Evolutionary conservation across 2,888 invertebrate genomes (phyloP).

Genomic region (Julus scandinavius): DNA sequence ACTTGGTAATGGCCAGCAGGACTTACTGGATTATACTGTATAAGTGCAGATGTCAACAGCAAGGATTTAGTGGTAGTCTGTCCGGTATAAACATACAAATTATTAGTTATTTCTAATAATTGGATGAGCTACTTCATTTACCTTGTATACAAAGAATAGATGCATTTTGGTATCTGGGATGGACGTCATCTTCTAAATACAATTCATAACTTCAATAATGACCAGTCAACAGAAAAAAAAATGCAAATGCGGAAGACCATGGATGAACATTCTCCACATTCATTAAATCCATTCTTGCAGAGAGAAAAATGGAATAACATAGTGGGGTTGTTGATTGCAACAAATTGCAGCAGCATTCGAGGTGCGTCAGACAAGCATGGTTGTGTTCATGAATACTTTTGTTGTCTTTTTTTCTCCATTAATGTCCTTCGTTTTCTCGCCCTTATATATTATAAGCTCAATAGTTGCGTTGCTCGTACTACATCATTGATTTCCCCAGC

Average conservation of each 20-base stretch:
- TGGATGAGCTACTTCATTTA: too few relatives aligned
- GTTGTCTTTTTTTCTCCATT: conserved; percentile 8
- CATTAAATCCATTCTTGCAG: neutral
- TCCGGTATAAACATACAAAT: too few relatives aligned
- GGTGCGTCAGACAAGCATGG: neutral
- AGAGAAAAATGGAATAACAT: neutral
- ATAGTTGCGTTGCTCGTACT: conserved; percentile 5
- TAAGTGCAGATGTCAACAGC: too few relatives aligned
- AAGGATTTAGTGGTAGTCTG: too few relatives aligned
- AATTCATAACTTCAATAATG: neutral
- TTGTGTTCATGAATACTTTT: conserved; percentile 38
- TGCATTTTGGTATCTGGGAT: too few relatives aligned
- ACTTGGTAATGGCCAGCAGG: too few relatives aligned
- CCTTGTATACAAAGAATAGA: too few relatives aligned
- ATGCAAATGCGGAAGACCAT: neutral
- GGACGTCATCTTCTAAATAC: too few relatives aligned
- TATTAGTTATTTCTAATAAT: too few relatives aligned
- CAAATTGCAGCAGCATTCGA: neutral
- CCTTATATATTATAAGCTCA: conserved; percentile 30
- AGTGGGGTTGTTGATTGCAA: conserved; percentile 11
- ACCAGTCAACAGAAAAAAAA: neutral
- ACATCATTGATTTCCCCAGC: conserved; percentile 42
- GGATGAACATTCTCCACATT: neutral
- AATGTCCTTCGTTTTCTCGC: conserved; percentile 39
- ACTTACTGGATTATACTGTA: too few relatives aligned